These are phyloP conservation scores for Agrotis puta DNA, from an alignment of 2,888 invertebrate genomes.

Conservation along the genomic window DNA sequence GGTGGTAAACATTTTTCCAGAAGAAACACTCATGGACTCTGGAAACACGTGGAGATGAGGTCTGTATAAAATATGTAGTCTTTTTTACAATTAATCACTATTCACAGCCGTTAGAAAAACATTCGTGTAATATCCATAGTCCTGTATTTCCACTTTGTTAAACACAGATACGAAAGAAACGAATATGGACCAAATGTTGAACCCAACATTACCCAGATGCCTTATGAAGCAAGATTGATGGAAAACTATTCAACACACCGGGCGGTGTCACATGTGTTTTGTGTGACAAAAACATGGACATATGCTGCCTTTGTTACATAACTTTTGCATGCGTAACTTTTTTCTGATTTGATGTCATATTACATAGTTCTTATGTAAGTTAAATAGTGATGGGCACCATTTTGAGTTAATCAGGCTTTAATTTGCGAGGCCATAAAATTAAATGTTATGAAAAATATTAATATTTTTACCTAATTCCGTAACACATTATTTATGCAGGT, in stretches of 20 bases:
- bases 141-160: background rate
- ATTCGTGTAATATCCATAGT: background rate
- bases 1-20: no score
- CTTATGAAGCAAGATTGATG: constrained; percentile 35
- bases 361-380: background rate
- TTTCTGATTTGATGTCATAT: constrained; percentile 1
- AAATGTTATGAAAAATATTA: no score
- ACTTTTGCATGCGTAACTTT: background rate
- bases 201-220: constrained; percentile 5
- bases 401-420: no score
- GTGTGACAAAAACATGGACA: constrained; percentile 14
- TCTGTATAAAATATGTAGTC: no score
- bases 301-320: constrained; percentile 12
- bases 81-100: no score
- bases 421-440: no score
- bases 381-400: no score
- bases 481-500: no score
- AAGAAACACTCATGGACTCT: no score
- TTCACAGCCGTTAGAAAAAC: background rate
- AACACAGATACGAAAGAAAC: background rate
- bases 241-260: constrained; percentile 42
- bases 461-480: no score
- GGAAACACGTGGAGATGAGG: no score
- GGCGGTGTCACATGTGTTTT: constrained; percentile 23
- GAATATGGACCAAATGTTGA: constrained; percentile 8